Base-by-base conservation (phyloP, 2,113 vertebrate genomes). In the Parotia lawesii region DNA sequence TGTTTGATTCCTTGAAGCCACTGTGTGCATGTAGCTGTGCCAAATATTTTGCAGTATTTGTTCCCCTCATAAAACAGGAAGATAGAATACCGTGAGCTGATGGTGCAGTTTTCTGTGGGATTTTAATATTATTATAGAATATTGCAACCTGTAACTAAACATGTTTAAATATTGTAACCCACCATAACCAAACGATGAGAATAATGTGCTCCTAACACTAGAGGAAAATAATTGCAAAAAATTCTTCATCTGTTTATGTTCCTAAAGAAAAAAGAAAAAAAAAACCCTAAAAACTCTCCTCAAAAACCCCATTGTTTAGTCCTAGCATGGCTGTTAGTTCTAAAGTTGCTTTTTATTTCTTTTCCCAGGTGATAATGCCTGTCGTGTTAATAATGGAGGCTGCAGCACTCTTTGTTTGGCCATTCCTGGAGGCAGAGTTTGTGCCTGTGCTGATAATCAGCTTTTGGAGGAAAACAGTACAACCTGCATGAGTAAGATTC, bases 381-480 rank as follows among this genome's bases (percentile, higher is more conserved):
- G 99, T 96, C 98, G 98, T 76, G 97, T 99, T 96, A 99, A 99
- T 97, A 99, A 99, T 40, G 99, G 99, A 70, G 99, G 99, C 92
- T 99, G 99, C 92, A 95, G 98, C 90, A 98, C 98, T 57, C 98
- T 99, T 84, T 99, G 99, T 94, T 98, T 99, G 85, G 98, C 99
- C 86, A 97, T 99, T 97, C 99, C 99, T 88, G 98, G 98, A 95
- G 99, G 99, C 85, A 97, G 99, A 97, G 98, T 99, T 84, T 99
- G 99, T 97, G 98, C 99, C 64, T 99, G 99, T 95, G 98, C 99
- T 92, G 99, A 99, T 98, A 99, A 99, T 98, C 99, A 99, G 90
- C 96, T 98, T 95, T 96, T 99, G 97, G 98, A 99, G 97, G 98
- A 98, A 97, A 99, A 99, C 94, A 99, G 98, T 96, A 98, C 99